phyloP scores from a whole-genome alignment of 1,140 invertebrate genomes.

The Rhagoletis pomonella region DNA sequence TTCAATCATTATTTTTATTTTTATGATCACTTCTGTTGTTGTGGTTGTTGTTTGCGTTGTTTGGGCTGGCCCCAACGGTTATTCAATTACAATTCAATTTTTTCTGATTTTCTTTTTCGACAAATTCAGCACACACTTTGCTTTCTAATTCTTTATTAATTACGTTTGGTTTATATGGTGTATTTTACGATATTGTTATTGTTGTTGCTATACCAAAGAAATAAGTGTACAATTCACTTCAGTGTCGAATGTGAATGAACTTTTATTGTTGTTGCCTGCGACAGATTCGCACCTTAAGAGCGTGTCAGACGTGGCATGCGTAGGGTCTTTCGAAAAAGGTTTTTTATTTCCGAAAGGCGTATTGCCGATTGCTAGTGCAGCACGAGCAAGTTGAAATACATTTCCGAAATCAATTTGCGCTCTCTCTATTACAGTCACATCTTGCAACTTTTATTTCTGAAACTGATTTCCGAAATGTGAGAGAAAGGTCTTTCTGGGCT shows the following conservation, averaged over 20 bases:
- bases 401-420: no score
- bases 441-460: no score
- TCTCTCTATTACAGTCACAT: no score
- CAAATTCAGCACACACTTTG: not conserved
- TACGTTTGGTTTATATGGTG: not conserved
- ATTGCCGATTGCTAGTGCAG: no score
- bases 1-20: constrained; percentile 34
- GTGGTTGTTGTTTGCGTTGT: not conserved
- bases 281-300: not conserved
- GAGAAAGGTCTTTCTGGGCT: no score
- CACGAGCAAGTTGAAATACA: no score
- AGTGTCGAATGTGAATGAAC: constrained; percentile 42
- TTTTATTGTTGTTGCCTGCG: not conserved
- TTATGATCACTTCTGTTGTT: not conserved
- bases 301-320: not conserved
- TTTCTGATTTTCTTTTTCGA: not conserved
- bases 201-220: not conserved
- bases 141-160: constrained; percentile 11
- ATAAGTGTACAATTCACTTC: constrained; percentile 16
- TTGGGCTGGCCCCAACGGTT: not conserved
- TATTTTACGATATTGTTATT: constrained; percentile 2
- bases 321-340: no score
- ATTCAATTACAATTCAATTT: not conserved
- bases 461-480: no score
- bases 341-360: no score